Conservation (phyloP, 2,888 invertebrate genomes). For the Ganaspis brasiliensis region DNA sequence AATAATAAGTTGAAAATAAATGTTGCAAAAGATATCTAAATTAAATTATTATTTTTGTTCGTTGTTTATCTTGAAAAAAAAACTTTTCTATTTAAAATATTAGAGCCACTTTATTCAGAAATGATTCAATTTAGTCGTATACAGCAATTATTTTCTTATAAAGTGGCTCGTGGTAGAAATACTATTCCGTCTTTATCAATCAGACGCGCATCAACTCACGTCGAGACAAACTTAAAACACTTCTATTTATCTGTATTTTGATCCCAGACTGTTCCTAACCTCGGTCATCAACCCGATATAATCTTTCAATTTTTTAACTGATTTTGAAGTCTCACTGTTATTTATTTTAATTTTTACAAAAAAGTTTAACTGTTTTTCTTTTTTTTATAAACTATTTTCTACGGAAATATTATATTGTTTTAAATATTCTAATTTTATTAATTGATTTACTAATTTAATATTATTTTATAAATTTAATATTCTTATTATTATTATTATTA, state of each 20-base stretch:
- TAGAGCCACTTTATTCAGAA: constrained; percentile 57
- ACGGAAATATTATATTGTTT: too few species aligned
- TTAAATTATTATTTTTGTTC: too few species aligned
- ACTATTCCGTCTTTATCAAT: constrained; percentile 8
- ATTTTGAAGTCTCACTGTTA: too few species aligned
- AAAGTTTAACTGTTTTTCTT: too few species aligned
- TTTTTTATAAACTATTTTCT: too few species aligned
- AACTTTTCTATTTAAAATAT: constrained; percentile 57
- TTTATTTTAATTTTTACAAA: background rate
- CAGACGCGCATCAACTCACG: constrained; percentile 18
- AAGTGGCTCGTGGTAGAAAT: background rate
- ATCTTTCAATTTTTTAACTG: background rate
- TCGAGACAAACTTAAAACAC: constrained; percentile 8
- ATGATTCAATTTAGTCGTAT: background rate
- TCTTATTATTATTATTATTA: too few species aligned
- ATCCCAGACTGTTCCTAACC: constrained; percentile 9
- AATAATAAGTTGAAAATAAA: too few species aligned
- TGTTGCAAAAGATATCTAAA: too few species aligned
- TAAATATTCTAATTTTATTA: too few species aligned
- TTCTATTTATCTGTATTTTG: constrained; percentile 1
- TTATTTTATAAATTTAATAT: too few species aligned
- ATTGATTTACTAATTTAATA: too few species aligned
- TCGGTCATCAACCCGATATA: constrained; percentile 19
- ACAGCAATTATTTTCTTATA: background rate
- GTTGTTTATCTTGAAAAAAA: too few species aligned